phyloP scores from a whole-genome alignment of 2,797 vertebrate genomes.

The Enteromius anoplus region DNA sequence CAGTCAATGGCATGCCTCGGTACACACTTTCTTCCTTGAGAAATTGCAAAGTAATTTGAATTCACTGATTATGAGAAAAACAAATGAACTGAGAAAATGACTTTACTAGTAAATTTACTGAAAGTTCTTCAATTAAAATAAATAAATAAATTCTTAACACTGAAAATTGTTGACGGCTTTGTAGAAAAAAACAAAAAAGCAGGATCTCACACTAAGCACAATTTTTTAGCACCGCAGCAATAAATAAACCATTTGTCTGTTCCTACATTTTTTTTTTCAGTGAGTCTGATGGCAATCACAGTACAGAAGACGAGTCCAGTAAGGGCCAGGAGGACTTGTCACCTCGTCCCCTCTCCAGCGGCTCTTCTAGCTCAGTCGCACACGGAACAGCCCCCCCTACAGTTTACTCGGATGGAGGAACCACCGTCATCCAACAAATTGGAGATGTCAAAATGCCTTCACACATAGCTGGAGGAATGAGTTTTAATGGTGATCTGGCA shows the following conservation, averaged over 20 bases:
- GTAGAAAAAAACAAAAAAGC: not conserved
- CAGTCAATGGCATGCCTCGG: not conserved
- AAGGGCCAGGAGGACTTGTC: conserved; percentile 97
- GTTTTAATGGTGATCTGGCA: conserved; percentile 54
- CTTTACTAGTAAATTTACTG: not conserved
- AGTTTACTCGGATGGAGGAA: conserved; percentile 74
- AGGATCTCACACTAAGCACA: not conserved
- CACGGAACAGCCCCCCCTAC: conserved; percentile 78
- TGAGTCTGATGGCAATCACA: conserved; percentile 87
- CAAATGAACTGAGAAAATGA: not conserved
- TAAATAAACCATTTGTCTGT: not conserved
- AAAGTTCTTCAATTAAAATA: not conserved
- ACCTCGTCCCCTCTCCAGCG: conserved; percentile 88
- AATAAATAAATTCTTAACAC: not conserved
- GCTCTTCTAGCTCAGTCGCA: conserved; percentile 83
- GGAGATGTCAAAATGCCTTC: conserved; percentile 94
- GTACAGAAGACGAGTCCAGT: conserved; percentile 95
- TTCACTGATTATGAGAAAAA: not conserved
- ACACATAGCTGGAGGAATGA: conserved; percentile 54
- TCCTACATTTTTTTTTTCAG: conserved; percentile 62
- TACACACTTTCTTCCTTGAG: not conserved
- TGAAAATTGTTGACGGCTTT: not conserved
- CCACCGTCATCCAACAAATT: conserved; percentile 93
- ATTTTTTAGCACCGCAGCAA: not conserved
- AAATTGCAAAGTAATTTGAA: not conserved